Evolutionary conservation across 2,113 vertebrate genomes (phyloP), one percentile per base, ranked within the genome.

Genomic region (Choloepus hoffmanni): DNA sequence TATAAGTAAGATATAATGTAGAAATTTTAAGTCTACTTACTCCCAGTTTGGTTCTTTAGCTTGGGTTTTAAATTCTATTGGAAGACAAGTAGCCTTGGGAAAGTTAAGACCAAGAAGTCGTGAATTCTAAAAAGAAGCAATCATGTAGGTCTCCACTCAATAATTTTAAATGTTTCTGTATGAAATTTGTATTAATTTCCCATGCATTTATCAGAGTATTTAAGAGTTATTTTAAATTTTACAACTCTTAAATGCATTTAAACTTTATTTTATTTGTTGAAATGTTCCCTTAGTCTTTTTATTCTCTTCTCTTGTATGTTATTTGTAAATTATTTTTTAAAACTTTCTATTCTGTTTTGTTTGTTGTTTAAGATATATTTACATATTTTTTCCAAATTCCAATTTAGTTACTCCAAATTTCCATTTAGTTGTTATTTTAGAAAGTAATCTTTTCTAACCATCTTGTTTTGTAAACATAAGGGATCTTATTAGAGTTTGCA

Each of bases 211-310:
- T 30, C 15, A 21, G 1, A 88, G 2, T 33, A 15, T 83, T 88
- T 45, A 73, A 43, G 21, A 90, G n/a, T 91, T 96, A 79, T 76
- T 96, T 86, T 48, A 86, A 94, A 93, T 89, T 77, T 88, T 78
- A 88, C n/a, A 83, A 74, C 12, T 58, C 36, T 68, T 82, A 90
- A 58, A 76, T 60, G n/a, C 16, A 36, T 95, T 85, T 73, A 90
- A 84, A 4, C 14, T 87, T 76, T 45, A 82, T 65, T 6, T 73
- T 72, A 53, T 55, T 62, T 91, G 1, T 89, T 85, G 8, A 95
- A 67, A 24, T 72, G 36, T 78, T 94, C 83, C 86, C 36, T 36
- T 36, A 36, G 19, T 87, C 43, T 85, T 86, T 95, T 87, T 53
- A 76, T 87, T 72, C 15, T 85, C 28, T 84, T 89, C 6, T 15